Evolutionary conservation across 1,140 invertebrate genomes (phyloP).

Genomic region (Carposina sasakii): DNA sequence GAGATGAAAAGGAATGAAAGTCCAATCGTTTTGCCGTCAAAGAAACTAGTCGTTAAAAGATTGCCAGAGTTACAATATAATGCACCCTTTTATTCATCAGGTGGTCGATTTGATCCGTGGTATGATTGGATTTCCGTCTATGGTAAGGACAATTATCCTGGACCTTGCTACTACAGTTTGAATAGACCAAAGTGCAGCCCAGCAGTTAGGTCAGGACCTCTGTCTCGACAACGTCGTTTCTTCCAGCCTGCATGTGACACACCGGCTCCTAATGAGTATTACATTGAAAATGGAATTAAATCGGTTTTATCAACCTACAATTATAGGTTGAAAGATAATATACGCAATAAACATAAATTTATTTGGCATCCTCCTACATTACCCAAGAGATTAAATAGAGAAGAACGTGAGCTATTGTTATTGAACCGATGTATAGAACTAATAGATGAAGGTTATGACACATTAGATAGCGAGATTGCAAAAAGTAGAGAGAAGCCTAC

Average conservation of each 20-base stretch:
- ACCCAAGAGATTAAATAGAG: conserved; percentile 22
- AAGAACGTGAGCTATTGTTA: conserved; percentile 26
- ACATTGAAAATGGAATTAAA: conserved; percentile 40
- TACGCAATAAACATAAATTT: conserved; percentile 40
- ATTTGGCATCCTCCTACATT: conserved; percentile 28
- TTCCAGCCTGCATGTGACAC: conserved; percentile 6
- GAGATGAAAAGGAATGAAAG: too few species aligned
- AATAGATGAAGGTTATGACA: neutral
- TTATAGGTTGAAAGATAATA: conserved; percentile 44
- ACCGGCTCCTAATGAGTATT: conserved; percentile 49
- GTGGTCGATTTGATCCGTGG: conserved; percentile 51
- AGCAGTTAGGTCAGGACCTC: conserved; percentile 39
- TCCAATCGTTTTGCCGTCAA: conserved; percentile 28
- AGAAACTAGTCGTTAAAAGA: conserved; percentile 16
- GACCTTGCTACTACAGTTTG: conserved; percentile 38
- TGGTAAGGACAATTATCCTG: conserved; percentile 35
- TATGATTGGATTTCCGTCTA: conserved; percentile 43
- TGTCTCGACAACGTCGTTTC: conserved; percentile 37
- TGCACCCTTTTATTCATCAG: conserved; percentile 47
- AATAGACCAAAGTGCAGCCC: conserved; percentile 35
- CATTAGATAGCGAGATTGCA: neutral
- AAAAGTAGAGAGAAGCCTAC: neutral
- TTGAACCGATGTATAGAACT: neutral
- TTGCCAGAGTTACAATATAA: conserved; percentile 25
- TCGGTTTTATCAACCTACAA: conserved; percentile 44